Conservation (phyloP, 2,888 invertebrate species). For the Biston betularia region DNA sequence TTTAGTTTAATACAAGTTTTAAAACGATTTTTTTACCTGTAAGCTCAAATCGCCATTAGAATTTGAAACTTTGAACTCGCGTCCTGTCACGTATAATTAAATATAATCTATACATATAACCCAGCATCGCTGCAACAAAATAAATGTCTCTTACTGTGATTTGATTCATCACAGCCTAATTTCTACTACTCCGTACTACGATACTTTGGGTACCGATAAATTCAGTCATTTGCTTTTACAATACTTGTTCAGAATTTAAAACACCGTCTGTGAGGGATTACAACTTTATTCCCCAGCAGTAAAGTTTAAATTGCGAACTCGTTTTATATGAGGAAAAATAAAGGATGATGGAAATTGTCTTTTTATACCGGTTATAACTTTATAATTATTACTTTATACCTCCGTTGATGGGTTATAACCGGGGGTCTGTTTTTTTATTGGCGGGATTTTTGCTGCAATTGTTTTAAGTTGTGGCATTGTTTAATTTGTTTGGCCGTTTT, state of each 20-base stretch:
- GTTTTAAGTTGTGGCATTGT: not conserved
- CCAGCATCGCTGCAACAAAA: not conserved
- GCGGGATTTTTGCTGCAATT: not conserved
- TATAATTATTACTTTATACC: slow-evolving; percentile 26
- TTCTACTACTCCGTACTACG: not conserved
- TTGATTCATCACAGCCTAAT: not conserved
- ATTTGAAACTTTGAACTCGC: too few relatives aligned
- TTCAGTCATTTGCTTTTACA: slow-evolving; percentile 18
- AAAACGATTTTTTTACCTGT: too few relatives aligned
- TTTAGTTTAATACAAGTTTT: too few relatives aligned
- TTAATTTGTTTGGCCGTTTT: not conserved
- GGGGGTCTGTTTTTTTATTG: slow-evolving; percentile 18
- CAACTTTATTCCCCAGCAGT: slow-evolving; percentile 36
- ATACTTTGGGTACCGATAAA: slow-evolving; percentile 19
- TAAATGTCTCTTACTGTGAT: not conserved
- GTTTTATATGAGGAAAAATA: slow-evolving; percentile 27
- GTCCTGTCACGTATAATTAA: too few relatives aligned
- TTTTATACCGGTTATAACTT: slow-evolving; percentile 33
- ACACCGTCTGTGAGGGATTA: slow-evolving; percentile 33
- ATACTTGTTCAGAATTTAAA: slow-evolving; percentile 26
- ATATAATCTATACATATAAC: too few relatives aligned
- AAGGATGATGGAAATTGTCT: slow-evolving; percentile 30
- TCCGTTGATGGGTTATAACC: slow-evolving; percentile 5
- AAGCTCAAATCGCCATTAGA: too few relatives aligned
- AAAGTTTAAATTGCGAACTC: slow-evolving; percentile 28